These are phyloP conservation scores for Bufo gargarizans DNA, from an alignment of 2,113 vertebrate species.

Conservation along the genomic window DNA sequence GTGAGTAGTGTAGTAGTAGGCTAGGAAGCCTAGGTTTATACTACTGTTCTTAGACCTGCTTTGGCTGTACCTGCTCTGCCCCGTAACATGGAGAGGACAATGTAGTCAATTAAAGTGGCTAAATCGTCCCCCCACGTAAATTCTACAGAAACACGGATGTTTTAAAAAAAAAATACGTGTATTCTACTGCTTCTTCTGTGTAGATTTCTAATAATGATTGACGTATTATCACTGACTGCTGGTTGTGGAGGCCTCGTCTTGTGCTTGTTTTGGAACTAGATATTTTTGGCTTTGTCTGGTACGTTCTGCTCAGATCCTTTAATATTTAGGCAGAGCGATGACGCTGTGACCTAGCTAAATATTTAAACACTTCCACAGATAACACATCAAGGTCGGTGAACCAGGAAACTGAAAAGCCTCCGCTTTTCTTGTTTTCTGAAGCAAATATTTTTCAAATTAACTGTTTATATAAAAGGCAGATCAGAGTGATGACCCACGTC, in stretches of 20 bases:
- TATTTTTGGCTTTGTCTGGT: slow-evolving; percentile 3
- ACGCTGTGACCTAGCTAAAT: slow-evolving; percentile 23
- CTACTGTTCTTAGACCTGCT: too few relatives aligned
- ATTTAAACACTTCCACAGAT: slow-evolving; percentile 1
- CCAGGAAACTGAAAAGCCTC: not conserved
- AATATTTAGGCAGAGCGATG: slow-evolving; percentile 26
- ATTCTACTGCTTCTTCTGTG: not conserved
- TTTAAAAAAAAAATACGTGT: too few relatives aligned
- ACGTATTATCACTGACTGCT: not conserved
- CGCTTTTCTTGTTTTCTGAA: not conserved
- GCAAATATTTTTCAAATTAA: not conserved
- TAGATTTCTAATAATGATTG: not conserved
- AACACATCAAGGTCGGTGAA: slow-evolving; percentile 33
- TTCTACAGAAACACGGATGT: too few relatives aligned
- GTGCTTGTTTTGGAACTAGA: not conserved
- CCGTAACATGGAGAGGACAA: too few relatives aligned
- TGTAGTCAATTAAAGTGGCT: too few relatives aligned
- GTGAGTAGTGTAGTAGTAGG: too few relatives aligned
- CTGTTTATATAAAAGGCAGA: too few relatives aligned
- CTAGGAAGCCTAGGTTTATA: too few relatives aligned
- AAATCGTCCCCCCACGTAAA: too few relatives aligned
- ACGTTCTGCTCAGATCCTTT: not conserved
- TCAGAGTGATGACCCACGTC: not conserved
- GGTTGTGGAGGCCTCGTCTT: not conserved
- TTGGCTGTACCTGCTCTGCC: too few relatives aligned